Evolutionary conservation across 2,888 invertebrate species (phyloP).

Genomic region (Notodonta dromedarius): DNA sequence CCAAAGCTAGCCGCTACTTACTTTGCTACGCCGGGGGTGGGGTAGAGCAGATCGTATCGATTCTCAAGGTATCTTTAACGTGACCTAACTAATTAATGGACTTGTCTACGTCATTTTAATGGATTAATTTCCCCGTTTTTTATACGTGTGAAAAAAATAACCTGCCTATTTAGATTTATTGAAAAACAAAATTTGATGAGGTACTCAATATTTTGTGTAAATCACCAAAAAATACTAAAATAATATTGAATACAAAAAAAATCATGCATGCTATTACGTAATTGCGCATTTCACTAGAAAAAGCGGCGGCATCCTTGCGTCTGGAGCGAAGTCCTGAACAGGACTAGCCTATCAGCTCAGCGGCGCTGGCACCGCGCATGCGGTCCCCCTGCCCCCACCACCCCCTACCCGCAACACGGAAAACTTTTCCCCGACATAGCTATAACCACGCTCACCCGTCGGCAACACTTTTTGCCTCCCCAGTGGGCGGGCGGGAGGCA

Average conservation of each 20-base stretch:
- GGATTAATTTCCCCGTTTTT: background rate
- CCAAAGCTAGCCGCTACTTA: slow-evolving; percentile 63
- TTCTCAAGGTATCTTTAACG: slow-evolving; percentile 51
- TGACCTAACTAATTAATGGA: slow-evolving; percentile 53
- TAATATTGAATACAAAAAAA: slow-evolving; percentile 9
- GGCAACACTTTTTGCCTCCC: slow-evolving; percentile 83
- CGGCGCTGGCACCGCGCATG: slow-evolving; percentile 69
- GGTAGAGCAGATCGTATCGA: slow-evolving; percentile 55
- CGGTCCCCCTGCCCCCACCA: slow-evolving; percentile 59
- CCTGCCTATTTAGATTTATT: too few species aligned
- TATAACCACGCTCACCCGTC: slow-evolving; percentile 79
- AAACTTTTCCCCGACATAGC: slow-evolving; percentile 83
- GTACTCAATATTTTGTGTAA: background rate
- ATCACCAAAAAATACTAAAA: too few species aligned
- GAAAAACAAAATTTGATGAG: background rate
- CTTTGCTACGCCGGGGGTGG: slow-evolving; percentile 56
- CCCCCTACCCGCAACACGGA: slow-evolving; percentile 81
- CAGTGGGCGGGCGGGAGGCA: slow-evolving; percentile 68
- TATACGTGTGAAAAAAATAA: too few species aligned
- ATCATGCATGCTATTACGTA: slow-evolving; percentile 52
- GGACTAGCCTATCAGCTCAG: slow-evolving; percentile 77
- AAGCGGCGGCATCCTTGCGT: slow-evolving; percentile 50
- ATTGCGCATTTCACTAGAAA: slow-evolving; percentile 38
- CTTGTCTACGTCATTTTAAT: slow-evolving; percentile 10
- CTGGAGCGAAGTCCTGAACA: slow-evolving; percentile 59